These are phyloP conservation scores for Paratrypauchen microcephalus DNA, from an alignment of 2,797 vertebrate genomes.

Conservation along the genomic window DNA sequence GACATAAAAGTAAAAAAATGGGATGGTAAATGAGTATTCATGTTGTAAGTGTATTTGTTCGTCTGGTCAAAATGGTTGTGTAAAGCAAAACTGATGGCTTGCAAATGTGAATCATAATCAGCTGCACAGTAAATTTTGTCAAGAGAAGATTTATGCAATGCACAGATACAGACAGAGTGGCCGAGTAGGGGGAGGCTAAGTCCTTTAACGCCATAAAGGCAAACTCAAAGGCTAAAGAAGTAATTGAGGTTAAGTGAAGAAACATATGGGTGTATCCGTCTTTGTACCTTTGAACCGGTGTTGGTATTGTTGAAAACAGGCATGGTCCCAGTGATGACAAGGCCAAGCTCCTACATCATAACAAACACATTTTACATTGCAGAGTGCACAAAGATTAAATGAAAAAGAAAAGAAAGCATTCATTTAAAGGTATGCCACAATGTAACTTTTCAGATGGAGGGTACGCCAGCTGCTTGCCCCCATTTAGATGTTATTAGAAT, in stretches of 20 bases:
- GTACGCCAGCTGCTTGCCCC: too few relatives aligned
- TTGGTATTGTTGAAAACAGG: slow-evolving; percentile 94
- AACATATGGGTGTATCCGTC: neutral
- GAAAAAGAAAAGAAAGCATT: neutral
- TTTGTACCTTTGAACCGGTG: slow-evolving; percentile 68
- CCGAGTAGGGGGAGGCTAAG: neutral
- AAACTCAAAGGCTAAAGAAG: neutral
- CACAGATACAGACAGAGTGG: slow-evolving; percentile 4
- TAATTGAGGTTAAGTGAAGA: neutral
- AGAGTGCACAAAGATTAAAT: neutral
- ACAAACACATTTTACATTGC: slow-evolving; percentile 12
- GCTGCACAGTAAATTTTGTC: slow-evolving; percentile 19
- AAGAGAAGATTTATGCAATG: slow-evolving; percentile 12
- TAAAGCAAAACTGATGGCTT: slow-evolving; percentile 29
- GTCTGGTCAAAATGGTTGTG: slow-evolving; percentile 46
- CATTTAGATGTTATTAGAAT: too few relatives aligned
- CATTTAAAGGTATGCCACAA: neutral
- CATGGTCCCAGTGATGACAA: slow-evolving; percentile 97
- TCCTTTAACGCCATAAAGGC: neutral
- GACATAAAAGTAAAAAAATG: slow-evolving; percentile 51
- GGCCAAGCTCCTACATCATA: slow-evolving; percentile 85
- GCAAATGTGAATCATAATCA: slow-evolving; percentile 39
- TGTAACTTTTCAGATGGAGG: too few relatives aligned
- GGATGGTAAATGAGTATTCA: slow-evolving; percentile 44
- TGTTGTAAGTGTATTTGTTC: slow-evolving; percentile 37